Percentiles rank a stretch among this genome's conserved stretches.
Evolutionary conservation across 2,888 invertebrate genomes (phyloP).

Genomic region (Seira ritae): DNA sequence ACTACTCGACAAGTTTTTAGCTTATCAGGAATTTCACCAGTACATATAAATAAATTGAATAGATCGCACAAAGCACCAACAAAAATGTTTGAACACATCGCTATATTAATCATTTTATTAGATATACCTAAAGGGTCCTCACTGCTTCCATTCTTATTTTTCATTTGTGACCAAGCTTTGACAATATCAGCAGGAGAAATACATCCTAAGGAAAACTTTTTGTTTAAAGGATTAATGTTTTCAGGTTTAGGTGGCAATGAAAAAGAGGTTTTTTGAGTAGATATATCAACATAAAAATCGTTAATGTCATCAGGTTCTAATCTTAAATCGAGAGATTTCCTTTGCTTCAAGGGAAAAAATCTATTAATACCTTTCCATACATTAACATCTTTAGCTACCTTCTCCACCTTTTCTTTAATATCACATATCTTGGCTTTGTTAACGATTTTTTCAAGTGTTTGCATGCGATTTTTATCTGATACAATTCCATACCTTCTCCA

Average conservation of each 20-base stretch:
- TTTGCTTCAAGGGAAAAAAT: no score
- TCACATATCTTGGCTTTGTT: no score
- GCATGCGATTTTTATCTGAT: no score
- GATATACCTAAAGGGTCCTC: background rate
- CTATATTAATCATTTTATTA: background rate
- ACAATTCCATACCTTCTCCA: no score
- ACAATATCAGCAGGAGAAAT: background rate
- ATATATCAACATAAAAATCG: constrained; percentile 36
- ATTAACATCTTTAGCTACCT: no score
- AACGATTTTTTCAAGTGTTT: no score
- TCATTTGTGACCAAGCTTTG: background rate
- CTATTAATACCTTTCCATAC: no score
- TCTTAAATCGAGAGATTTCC: no score
- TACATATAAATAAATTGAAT: constrained; percentile 17
- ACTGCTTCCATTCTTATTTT: background rate
- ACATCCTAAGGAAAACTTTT: no score
- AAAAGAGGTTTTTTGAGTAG: no score
- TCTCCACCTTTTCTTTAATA: no score
- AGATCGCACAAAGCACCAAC: background rate
- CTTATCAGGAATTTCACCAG: constrained; percentile 9
- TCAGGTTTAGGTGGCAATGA: background rate
- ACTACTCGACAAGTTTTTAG: constrained; percentile 26
- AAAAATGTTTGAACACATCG: background rate
- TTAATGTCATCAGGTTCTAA: constrained; percentile 25
- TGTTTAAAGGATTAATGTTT: background rate